Evolutionary conservation across 2,113 vertebrate genomes (phyloP).

Genomic region (Speoplatyrhinus poulsoni): DNA sequence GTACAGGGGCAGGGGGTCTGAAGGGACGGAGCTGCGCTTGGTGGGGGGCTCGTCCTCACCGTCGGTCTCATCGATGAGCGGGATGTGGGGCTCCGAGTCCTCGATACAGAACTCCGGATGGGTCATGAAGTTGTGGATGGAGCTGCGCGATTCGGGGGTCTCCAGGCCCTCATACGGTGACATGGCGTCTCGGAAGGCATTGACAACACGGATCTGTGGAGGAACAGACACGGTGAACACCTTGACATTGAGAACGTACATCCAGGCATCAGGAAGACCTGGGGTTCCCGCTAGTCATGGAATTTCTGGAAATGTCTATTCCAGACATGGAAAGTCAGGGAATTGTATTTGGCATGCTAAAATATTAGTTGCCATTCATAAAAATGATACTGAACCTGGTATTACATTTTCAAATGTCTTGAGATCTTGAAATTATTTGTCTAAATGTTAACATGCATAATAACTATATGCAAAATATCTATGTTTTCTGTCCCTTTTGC

Average conservation of each 20-base stretch:
- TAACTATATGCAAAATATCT: too few species aligned
- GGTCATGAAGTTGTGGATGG: slow-evolving; percentile 99
- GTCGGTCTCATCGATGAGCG: slow-evolving; percentile 93
- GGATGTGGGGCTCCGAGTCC: slow-evolving; percentile 91
- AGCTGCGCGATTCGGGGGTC: slow-evolving; percentile 93
- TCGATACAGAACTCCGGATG: slow-evolving; percentile 96
- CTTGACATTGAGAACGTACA: not conserved
- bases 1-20: slow-evolving; percentile 67
- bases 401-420: too few species aligned
- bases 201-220: slow-evolving; percentile 95
- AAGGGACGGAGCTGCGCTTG: slow-evolving; percentile 83
- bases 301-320: too few species aligned
- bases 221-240: not conserved
- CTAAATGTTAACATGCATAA: too few species aligned
- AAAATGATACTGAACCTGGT: too few species aligned
- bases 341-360: too few species aligned
- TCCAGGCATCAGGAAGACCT: not conserved
- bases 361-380: too few species aligned
- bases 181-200: slow-evolving; percentile 95
- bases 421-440: too few species aligned
- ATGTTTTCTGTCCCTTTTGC: too few species aligned
- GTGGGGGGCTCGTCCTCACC: slow-evolving; percentile 91
- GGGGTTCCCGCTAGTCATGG: too few species aligned
- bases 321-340: too few species aligned
- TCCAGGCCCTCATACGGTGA: slow-evolving; percentile 89